These are phyloP conservation scores for Sceloporus undulatus DNA, from an alignment of 2,113 vertebrate genomes.

Conservation along the genomic window DNA sequence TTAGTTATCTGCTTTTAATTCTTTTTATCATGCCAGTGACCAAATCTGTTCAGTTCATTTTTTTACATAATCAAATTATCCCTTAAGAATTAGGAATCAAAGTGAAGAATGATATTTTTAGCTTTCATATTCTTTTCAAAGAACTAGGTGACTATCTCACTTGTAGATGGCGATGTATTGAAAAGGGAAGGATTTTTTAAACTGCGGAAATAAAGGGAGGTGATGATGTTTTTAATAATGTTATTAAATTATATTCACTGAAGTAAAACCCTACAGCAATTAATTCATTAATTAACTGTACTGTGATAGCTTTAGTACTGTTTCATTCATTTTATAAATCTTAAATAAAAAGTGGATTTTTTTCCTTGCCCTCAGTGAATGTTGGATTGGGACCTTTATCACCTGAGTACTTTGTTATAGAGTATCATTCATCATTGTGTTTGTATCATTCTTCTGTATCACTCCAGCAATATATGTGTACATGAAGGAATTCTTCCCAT, in stretches of 20 bases:
- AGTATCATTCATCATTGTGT: no score
- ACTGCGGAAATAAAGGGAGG: slow-evolving; percentile 58
- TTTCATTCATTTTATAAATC: slow-evolving; percentile 29
- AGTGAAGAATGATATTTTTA: slow-evolving; percentile 56
- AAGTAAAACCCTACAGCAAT: slow-evolving; percentile 53
- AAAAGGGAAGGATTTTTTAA: slow-evolving; percentile 62
- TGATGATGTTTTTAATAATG: slow-evolving; percentile 52
- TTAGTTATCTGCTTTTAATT: slow-evolving; percentile 63
- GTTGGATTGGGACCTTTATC: no score
- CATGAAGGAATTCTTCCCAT: no score
- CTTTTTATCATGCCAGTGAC: slow-evolving; percentile 58
- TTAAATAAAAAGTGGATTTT: no score
- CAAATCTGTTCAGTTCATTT: slow-evolving; percentile 26
- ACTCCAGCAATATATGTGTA: no score
- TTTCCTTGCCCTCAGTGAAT: no score
- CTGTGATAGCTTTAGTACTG: slow-evolving; percentile 26
- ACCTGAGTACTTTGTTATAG: no score
- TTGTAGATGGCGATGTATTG: slow-evolving; percentile 55
- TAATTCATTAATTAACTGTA: slow-evolving; percentile 55
- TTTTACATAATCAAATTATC: slow-evolving; percentile 22
- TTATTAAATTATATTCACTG: slow-evolving; percentile 49
- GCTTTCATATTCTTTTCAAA: slow-evolving; percentile 66
- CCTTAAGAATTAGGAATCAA: slow-evolving; percentile 57
- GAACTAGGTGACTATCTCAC: slow-evolving; percentile 53
- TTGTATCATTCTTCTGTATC: no score